Evolutionary conservation across 2,113 vertebrate genomes (phyloP).

Genomic region (Callaeas wilsoni): DNA sequence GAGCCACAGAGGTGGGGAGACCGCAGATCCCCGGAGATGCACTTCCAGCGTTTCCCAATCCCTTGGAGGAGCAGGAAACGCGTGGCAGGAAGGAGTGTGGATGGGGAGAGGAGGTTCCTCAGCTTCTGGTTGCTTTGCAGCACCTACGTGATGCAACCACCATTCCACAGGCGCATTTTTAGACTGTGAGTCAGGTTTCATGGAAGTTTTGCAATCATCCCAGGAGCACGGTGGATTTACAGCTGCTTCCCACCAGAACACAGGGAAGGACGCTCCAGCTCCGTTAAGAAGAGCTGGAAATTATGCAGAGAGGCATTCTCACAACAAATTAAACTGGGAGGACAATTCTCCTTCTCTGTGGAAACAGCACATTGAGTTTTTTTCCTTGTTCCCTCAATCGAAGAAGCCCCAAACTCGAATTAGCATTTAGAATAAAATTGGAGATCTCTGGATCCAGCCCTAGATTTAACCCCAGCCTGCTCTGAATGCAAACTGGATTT

Average conservation of each 20-base stretch:
- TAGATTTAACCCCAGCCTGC: background rate
- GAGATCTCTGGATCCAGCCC: background rate
- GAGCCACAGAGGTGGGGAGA: background rate
- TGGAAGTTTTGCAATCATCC: conserved; percentile 14
- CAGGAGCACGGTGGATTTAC: conserved; percentile 24
- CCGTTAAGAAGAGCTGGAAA: background rate
- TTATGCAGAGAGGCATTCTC: background rate
- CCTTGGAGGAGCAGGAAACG: background rate
- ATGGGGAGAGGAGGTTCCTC: background rate
- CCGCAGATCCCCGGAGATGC: background rate
- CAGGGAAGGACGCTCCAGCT: background rate
- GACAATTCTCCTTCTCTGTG: background rate
- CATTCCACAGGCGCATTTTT: conserved; percentile 55
- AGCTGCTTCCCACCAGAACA: background rate
- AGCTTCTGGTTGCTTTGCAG: background rate
- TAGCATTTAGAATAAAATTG: background rate
- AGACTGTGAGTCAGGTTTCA: conserved; percentile 69
- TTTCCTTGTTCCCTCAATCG: background rate
- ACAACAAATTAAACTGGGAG: background rate
- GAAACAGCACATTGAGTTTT: background rate
- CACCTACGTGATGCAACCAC: conserved; percentile 26
- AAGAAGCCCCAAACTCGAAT: background rate
- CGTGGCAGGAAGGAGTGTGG: background rate
- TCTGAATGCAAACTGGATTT: background rate
- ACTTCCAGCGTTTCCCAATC: background rate